Conservation (phyloP, 2,113 vertebrate genomes). For the Dromas ardeola region DNA sequence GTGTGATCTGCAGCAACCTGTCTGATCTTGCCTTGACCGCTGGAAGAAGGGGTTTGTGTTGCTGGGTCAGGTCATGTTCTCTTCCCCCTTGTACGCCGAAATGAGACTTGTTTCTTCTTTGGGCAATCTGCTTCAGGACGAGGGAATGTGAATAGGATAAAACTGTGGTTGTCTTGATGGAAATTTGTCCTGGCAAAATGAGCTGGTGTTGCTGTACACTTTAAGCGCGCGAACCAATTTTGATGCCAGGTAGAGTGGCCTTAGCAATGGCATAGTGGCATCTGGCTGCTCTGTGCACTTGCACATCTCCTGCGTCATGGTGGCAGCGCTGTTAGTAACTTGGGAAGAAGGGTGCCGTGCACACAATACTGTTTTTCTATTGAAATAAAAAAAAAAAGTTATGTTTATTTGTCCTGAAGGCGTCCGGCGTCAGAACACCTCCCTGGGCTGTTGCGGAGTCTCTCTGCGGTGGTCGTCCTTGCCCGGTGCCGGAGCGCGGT, state of each 20-base stretch:
- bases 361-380: not conserved
- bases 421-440: fast-evolving
- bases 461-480: not conserved
- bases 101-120: not conserved
- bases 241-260: not conserved
- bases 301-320: fast-evolving
- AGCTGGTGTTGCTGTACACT: not conserved
- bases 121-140: not conserved
- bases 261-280: not conserved
- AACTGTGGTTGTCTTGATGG: not conserved
- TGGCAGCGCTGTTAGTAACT: not conserved
- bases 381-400: too few species aligned
- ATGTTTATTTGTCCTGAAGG: not conserved
- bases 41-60: not conserved
- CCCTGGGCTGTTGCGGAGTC: not conserved
- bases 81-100: not conserved
- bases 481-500: not conserved
- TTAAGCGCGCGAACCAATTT: fast-evolving
- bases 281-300: fast-evolving
- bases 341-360: not conserved
- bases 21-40: not conserved
- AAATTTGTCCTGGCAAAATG: not conserved
- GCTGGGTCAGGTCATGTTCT: not conserved
- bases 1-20: not conserved
- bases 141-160: not conserved